Evolutionary conservation across 2,888 invertebrate species (phyloP).

Genomic region (Nomada ferruginata): DNA sequence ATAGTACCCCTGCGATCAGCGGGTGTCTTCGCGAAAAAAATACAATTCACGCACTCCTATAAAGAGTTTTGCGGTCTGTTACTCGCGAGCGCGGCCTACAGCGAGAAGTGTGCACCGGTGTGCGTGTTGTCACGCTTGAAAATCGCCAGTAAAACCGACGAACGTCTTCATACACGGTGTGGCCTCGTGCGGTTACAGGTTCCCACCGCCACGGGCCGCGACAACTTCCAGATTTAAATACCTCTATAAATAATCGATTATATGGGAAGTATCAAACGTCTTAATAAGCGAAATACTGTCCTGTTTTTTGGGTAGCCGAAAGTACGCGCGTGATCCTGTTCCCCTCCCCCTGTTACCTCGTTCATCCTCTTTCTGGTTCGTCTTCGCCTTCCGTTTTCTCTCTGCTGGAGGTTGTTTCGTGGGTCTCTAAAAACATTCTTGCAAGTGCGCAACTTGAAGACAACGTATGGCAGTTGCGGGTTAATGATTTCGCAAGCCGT

Average conservation of each 20-base stretch:
- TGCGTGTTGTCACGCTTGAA: constrained; percentile 66
- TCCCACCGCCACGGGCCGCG: constrained; percentile 45
- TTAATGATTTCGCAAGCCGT: constrained; percentile 2
- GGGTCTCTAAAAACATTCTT: not conserved
- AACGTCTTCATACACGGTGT: constrained; percentile 78
- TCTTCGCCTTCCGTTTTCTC: constrained; percentile 27
- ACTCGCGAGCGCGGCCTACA: constrained; percentile 10
- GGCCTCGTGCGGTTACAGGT: constrained; percentile 41
- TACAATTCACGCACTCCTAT: constrained; percentile 70
- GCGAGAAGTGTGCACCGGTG: constrained; percentile 16
- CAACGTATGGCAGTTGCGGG: not conserved
- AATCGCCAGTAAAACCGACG: constrained; percentile 78
- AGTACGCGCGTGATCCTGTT: constrained; percentile 42
- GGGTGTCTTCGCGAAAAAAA: constrained; percentile 73
- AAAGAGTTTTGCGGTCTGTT: constrained; percentile 61
- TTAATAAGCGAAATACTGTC: constrained; percentile 78
- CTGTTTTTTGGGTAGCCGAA: constrained; percentile 72
- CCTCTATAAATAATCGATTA: constrained; percentile 83
- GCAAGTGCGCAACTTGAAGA: constrained; percentile 7
- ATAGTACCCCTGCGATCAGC: constrained; percentile 71
- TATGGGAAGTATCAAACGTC: constrained; percentile 78
- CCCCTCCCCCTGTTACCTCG: not conserved
- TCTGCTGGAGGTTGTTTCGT: constrained; percentile 28
- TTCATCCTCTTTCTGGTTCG: not conserved
- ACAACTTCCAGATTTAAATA: constrained; percentile 69